These are phyloP conservation scores for Leucophenga montana DNA, from an alignment of 2,888 invertebrate species.

Conservation along the genomic window DNA sequence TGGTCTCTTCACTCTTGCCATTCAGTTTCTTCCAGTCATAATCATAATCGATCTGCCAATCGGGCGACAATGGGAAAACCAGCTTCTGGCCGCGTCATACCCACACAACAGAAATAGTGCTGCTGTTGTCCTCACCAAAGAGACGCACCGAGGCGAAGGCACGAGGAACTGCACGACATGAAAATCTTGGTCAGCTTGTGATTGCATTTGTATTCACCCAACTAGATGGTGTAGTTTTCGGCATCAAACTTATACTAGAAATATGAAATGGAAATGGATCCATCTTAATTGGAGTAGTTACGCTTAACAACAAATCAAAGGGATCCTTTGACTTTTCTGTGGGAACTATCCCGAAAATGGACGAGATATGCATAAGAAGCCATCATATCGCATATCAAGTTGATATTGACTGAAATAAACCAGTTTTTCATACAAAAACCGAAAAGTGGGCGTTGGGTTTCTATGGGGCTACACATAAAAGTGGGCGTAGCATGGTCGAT, in stretches of 20 bases:
- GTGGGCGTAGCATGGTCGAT: too few relatives aligned
- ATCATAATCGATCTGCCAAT: slow-evolving; percentile 98
- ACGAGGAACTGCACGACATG: slow-evolving; percentile 98
- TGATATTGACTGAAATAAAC: too few relatives aligned
- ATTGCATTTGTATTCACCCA: slow-evolving; percentile 95
- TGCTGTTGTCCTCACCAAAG: slow-evolving; percentile 93
- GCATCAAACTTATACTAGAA: slow-evolving; percentile 99
- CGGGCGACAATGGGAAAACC: slow-evolving; percentile 90
- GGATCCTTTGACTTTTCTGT: slow-evolving; percentile 94
- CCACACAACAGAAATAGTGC: slow-evolving; percentile 97
- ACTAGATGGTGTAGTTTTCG: slow-evolving; percentile 97
- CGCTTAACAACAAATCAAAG: slow-evolving; percentile 92
- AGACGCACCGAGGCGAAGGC: slow-evolving; percentile 95
- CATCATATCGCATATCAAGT: too few relatives aligned
- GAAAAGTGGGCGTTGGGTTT: too few relatives aligned
- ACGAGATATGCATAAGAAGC: too few relatives aligned
- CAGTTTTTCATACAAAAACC: too few relatives aligned
- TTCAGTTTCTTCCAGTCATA: slow-evolving; percentile 96
- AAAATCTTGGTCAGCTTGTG: slow-evolving; percentile 93
- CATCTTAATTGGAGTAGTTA: slow-evolving; percentile 96
- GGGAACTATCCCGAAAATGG: too few relatives aligned
- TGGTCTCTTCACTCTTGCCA: slow-evolving; percentile 84
- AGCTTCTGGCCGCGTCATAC: slow-evolving; percentile 97
- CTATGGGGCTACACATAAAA: too few relatives aligned
- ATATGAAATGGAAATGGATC: slow-evolving; percentile 92